Evolutionary conservation across 2,888 invertebrate genomes (phyloP).

Genomic region (Pheosia tremula): DNA sequence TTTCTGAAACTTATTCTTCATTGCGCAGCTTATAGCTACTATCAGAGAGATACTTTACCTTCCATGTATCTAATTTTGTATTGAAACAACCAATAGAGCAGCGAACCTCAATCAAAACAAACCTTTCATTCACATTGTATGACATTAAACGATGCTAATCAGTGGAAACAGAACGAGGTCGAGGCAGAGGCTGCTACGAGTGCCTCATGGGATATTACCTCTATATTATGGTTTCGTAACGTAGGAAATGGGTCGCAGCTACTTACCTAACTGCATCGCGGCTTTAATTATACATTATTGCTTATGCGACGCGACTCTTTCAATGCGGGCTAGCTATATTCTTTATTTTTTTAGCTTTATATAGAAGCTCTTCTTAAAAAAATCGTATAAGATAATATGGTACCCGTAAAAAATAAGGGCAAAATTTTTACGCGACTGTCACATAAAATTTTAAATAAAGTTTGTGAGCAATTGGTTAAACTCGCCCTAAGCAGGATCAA

Average conservation of each 20-base stretch:
- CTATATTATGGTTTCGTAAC: constrained; percentile 52
- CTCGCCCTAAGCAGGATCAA: too few species aligned
- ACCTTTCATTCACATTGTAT: constrained; percentile 30
- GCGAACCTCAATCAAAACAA: constrained; percentile 13
- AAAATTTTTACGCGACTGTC: too few species aligned
- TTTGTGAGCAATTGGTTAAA: too few species aligned
- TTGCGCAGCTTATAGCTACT: too few species aligned
- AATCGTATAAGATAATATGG: too few species aligned
- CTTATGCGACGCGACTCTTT: neutral
- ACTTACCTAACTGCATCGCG: constrained; percentile 41
- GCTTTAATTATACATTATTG: neutral
- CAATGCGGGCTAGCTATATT: neutral
- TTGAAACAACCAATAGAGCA: neutral
- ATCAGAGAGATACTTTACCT: neutral
- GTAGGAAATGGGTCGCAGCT: constrained; percentile 29
- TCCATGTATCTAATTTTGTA: neutral
- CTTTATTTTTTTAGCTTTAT: neutral
- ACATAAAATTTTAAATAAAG: too few species aligned
- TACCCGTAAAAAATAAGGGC: too few species aligned
- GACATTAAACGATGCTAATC: constrained; percentile 53
- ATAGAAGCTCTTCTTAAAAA: too few species aligned
- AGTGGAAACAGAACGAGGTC: constrained; percentile 51
- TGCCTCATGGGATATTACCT: constrained; percentile 53
- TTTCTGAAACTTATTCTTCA: too few species aligned
- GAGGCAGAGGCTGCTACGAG: constrained; percentile 40